Conservation (phyloP, 1,140 invertebrate species). For the Anthonomus grandis region DNA sequence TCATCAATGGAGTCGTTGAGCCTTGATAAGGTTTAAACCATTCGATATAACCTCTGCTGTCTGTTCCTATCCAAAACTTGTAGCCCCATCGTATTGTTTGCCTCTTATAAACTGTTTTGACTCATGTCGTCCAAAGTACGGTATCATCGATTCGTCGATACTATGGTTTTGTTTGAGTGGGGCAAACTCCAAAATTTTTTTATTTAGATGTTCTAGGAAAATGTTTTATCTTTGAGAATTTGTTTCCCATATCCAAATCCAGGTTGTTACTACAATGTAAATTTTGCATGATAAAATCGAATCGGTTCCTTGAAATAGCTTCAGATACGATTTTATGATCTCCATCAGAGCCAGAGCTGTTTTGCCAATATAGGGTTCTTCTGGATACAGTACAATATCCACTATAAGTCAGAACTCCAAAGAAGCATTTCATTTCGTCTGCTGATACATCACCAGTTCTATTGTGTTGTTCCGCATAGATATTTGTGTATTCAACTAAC, state of each 20-base stretch:
- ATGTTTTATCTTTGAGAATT: slow-evolving; percentile 21
- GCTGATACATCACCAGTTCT: slow-evolving; percentile 9
- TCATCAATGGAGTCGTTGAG: slow-evolving; percentile 15
- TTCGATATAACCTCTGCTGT: slow-evolving; percentile 18
- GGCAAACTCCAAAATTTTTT: slow-evolving; percentile 7
- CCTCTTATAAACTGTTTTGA: slow-evolving; percentile 31
- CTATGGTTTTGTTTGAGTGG: slow-evolving; percentile 30
- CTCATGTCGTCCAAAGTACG: slow-evolving; percentile 32
- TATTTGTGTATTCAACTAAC: too few species aligned
- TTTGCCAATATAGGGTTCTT: slow-evolving; percentile 35
- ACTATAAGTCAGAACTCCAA: slow-evolving; percentile 32
- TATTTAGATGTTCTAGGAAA: slow-evolving; percentile 18
- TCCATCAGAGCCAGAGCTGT: slow-evolving; percentile 20
- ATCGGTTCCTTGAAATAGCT: slow-evolving; percentile 32
- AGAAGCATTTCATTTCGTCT: slow-evolving; percentile 31
- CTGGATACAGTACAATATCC: slow-evolving; percentile 32
- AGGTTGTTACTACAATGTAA: slow-evolving; percentile 39
- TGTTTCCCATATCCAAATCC: slow-evolving; percentile 26
- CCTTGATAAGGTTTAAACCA: slow-evolving; percentile 16
- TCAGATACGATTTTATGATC: slow-evolving; percentile 32
- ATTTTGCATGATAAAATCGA: slow-evolving; percentile 33
- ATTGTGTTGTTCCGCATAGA: slow-evolving; percentile 31
- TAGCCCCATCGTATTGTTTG: slow-evolving; percentile 30
- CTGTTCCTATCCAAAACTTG: slow-evolving; percentile 23
- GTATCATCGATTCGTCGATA: slow-evolving; percentile 33